Evolutionary conservation across 2,888 invertebrate species (phyloP).

Genomic region (Aethes cnicana): DNA sequence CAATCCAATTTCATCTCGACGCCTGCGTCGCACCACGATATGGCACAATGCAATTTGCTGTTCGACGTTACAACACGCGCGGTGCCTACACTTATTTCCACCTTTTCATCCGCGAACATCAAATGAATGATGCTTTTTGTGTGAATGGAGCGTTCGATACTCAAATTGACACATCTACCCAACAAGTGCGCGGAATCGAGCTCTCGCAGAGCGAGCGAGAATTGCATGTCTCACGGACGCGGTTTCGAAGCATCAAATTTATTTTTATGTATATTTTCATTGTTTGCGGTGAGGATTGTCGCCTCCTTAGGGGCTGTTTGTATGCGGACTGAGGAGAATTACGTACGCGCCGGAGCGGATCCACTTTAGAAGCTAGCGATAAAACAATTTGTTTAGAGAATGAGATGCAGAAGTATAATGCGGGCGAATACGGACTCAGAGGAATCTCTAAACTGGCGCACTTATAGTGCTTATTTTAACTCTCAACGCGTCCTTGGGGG

Average conservation of each 20-base stretch:
- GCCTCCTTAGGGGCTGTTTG: constrained; percentile 77
- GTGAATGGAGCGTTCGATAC: constrained; percentile 50
- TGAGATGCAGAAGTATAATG: constrained; percentile 64
- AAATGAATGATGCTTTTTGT: constrained; percentile 52
- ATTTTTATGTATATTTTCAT: constrained; percentile 80
- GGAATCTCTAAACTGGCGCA: constrained; percentile 55
- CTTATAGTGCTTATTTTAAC: constrained; percentile 60
- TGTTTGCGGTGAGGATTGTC: constrained; percentile 77
- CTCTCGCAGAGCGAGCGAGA: constrained; percentile 33
- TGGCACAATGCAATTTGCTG: constrained; percentile 67
- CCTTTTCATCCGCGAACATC: constrained; percentile 55
- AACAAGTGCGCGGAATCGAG: constrained; percentile 23
- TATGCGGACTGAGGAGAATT: constrained; percentile 76
- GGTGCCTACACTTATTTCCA: constrained; percentile 44
- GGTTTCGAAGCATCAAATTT: constrained; percentile 71
- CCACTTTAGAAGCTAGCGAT: constrained; percentile 70
- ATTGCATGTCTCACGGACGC: constrained; percentile 64
- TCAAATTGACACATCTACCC: constrained; percentile 41
- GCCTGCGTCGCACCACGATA: constrained; percentile 47
- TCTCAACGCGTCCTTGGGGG: constrained; percentile 52
- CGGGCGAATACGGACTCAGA: constrained; percentile 51
- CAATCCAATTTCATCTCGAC: constrained; percentile 69
- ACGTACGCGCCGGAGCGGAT: constrained; percentile 66
- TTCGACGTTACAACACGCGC: constrained; percentile 63
- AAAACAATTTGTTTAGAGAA: constrained; percentile 77